Conservation (phyloP, 2,113 vertebrate genomes). For the Archilochus colubris region DNA sequence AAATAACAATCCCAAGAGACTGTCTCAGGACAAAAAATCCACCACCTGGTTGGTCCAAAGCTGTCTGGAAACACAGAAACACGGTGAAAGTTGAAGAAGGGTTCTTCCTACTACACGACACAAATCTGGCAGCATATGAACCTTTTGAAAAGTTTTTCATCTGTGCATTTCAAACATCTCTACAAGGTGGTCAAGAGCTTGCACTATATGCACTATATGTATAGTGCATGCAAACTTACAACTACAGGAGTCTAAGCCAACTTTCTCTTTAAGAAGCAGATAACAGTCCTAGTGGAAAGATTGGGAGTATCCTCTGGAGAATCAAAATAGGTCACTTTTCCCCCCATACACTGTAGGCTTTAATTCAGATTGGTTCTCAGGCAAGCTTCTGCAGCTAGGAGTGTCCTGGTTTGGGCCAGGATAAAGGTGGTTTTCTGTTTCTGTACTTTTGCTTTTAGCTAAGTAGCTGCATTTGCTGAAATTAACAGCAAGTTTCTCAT, state of each 20-base stretch:
- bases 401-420: too few species aligned
- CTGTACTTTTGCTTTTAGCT: too few species aligned
- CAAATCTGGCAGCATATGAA: background rate
- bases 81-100: background rate
- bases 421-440: too few species aligned
- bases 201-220: background rate
- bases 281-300: background rate
- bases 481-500: too few species aligned
- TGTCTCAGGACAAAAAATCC: background rate
- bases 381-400: background rate
- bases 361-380: background rate
- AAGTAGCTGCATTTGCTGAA: too few species aligned
- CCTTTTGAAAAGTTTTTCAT: background rate
- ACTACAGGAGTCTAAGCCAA: background rate
- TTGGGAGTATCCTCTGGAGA: background rate
- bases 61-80: background rate
- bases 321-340: constrained; percentile 36
- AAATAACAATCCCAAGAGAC: background rate
- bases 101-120: accelerated
- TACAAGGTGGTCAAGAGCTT: background rate
- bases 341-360: background rate
- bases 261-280: constrained; percentile 20
- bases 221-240: background rate
- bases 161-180: background rate
- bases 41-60: background rate